These are phyloP conservation scores for Alviniconcha marisindica DNA, from an alignment of 1,140 invertebrate species.

Conservation along the genomic window DNA sequence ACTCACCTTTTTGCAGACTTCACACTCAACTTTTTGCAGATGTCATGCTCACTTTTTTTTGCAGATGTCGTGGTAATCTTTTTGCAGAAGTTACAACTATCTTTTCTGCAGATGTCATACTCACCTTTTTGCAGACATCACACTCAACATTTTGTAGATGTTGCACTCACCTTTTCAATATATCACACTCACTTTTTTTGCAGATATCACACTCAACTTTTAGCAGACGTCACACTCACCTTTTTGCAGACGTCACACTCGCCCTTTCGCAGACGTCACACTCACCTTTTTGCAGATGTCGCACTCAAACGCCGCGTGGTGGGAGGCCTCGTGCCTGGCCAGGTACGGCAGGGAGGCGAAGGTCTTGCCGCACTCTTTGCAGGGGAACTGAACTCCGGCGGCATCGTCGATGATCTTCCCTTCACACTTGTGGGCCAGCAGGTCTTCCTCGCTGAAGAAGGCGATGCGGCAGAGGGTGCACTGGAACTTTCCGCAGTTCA, in stretches of 20 bases:
- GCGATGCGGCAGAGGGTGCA: conserved; percentile 66
- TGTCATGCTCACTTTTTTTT: too few species aligned
- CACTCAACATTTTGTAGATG: too few species aligned
- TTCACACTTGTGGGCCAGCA: conserved; percentile 62
- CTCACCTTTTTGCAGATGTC: conserved; percentile 55
- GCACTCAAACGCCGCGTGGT: conserved; percentile 61
- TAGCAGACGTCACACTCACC: too few species aligned
- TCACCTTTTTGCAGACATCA: too few species aligned
- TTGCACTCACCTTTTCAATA: too few species aligned
- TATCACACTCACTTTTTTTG: too few species aligned
- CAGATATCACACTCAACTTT: too few species aligned
- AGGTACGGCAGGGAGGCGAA: conserved; percentile 68
- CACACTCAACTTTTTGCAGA: too few species aligned
- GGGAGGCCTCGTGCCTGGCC: conserved; percentile 62
- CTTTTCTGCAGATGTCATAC: too few species aligned
- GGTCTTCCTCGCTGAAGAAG: conserved; percentile 61
- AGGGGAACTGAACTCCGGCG: conserved; percentile 56
- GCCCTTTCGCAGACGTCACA: background rate
- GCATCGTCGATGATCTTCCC: conserved; percentile 47
- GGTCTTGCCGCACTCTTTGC: conserved; percentile 64
- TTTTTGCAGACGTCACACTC: too few species aligned
- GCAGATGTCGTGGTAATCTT: too few species aligned
- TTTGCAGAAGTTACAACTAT: too few species aligned
- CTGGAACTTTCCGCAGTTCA: conserved; percentile 59
- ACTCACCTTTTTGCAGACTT: background rate